A percentile compares a stretch with the other conserved stretches of the same genome.
These are phyloP conservation scores for Drosophila robusta DNA, from an alignment of 2,888 invertebrate species.

Conservation along the genomic window DNA sequence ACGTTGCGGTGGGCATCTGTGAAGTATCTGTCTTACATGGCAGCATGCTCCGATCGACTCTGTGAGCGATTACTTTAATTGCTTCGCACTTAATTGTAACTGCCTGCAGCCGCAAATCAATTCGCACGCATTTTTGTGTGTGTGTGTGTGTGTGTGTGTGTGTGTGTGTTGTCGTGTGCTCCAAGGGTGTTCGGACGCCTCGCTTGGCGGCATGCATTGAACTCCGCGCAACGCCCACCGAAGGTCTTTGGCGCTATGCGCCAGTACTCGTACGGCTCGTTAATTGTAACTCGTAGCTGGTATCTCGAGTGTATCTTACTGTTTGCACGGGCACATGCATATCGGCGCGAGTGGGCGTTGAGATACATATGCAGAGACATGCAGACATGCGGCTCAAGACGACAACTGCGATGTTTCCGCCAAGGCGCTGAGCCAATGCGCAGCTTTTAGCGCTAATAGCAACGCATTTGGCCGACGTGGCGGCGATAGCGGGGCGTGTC, in stretches of 20 bases:
- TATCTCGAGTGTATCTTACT: slow-evolving; percentile 15
- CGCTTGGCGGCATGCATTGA: slow-evolving; percentile 20
- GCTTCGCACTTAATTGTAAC: slow-evolving; percentile 35
- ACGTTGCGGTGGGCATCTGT: slow-evolving; percentile 10
- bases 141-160: no score
- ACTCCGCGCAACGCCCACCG: slow-evolving; percentile 33
- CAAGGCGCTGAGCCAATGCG: slow-evolving; percentile 51
- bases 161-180: no score
- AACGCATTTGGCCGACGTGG: slow-evolving; percentile 14
- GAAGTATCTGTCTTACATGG: slow-evolving; percentile 15
- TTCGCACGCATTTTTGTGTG: slow-evolving; percentile 1
- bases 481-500: slow-evolving; percentile 53
- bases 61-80: slow-evolving; percentile 53
- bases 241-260: slow-evolving; percentile 13
- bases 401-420: slow-evolving; percentile 57
- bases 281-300: slow-evolving; percentile 1
- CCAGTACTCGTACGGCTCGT: neutral
- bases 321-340: slow-evolving; percentile 15
- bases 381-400: neutral
- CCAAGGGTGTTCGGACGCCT: neutral
- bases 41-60: slow-evolving; percentile 24
- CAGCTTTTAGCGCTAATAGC: slow-evolving; percentile 69
- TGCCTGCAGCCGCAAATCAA: slow-evolving; percentile 19
- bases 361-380: neutral
- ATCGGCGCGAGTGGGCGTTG: slow-evolving; percentile 24